Percentiles rank a stretch among this genome's conserved stretches.
phyloP scores from a whole-genome alignment of 2,797 vertebrate species.

The Gila robusta region DNA sequence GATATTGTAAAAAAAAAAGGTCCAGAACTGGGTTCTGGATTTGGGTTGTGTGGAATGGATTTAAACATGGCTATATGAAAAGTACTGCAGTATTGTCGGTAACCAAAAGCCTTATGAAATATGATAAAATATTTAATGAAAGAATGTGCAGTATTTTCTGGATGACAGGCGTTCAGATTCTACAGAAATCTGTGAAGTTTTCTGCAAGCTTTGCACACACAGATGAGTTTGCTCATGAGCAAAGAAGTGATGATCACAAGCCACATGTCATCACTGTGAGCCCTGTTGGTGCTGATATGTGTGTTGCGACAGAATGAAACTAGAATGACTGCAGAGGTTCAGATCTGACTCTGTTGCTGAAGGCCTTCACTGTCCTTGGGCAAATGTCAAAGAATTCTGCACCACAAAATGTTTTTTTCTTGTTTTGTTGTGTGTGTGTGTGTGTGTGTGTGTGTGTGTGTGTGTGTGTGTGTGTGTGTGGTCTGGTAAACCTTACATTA shows the following conservation, averaged over 20 bases:
- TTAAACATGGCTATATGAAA: not conserved
- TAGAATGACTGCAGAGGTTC: conserved; percentile 17
- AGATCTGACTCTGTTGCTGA: conserved; percentile 6
- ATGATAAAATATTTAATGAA: not conserved
- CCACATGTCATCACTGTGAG: conserved; percentile 27
- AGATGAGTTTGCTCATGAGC: conserved; percentile 22
- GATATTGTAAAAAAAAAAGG: not conserved
- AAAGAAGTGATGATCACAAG: conserved; percentile 36
- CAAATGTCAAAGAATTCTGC: conserved; percentile 4
- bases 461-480: no score
- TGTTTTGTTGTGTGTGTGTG: not conserved
- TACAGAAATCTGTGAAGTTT: not conserved
- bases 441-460: no score
- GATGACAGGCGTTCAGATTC: no score
- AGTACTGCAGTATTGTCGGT: not conserved
- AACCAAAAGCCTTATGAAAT: not conserved
- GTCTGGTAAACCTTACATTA: not conserved
- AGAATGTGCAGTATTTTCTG: not conserved
- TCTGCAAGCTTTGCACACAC: conserved; percentile 12
- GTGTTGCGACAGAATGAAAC: conserved; percentile 14
- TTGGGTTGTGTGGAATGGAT: not conserved
- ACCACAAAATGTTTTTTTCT: not conserved
- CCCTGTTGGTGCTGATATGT: conserved; percentile 5
- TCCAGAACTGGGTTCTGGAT: not conserved
- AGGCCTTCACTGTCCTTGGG: conserved; percentile 3